Conservation (phyloP, 2,113 vertebrate genomes). For the Guaruba guarouba region DNA sequence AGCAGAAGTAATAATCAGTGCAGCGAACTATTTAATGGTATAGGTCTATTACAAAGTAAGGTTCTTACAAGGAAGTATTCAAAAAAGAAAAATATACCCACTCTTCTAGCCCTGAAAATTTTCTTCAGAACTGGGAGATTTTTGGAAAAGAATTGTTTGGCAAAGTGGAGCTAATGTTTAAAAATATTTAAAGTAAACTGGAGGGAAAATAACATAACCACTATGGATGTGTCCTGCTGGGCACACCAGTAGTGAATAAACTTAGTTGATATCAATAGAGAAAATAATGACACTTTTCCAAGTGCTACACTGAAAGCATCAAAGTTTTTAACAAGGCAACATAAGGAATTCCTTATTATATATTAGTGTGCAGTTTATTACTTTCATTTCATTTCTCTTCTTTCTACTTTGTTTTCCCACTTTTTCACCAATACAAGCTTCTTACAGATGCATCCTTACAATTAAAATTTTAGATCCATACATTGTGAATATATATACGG, state of each 20-base stretch:
- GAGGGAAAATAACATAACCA: neutral
- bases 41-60: conserved; percentile 60
- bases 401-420: neutral
- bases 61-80: conserved; percentile 25
- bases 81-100: neutral
- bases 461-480: neutral
- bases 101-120: neutral
- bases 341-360: neutral
- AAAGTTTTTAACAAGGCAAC: neutral
- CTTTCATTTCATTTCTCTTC: neutral
- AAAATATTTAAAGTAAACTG: conserved; percentile 8
- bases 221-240: neutral
- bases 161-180: neutral
- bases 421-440: neutral
- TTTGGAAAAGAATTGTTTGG: neutral
- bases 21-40: conserved; percentile 70
- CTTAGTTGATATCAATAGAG: neutral
- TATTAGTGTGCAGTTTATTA: neutral
- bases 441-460: neutral
- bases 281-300: neutral
- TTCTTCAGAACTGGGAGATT: neutral
- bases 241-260: neutral
- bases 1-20: conserved; percentile 64
- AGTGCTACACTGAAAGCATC: neutral
- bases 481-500: neutral